Base-by-base conservation (phyloP, 2,113 vertebrate genomes). In the Zosterops lateralis region DNA sequence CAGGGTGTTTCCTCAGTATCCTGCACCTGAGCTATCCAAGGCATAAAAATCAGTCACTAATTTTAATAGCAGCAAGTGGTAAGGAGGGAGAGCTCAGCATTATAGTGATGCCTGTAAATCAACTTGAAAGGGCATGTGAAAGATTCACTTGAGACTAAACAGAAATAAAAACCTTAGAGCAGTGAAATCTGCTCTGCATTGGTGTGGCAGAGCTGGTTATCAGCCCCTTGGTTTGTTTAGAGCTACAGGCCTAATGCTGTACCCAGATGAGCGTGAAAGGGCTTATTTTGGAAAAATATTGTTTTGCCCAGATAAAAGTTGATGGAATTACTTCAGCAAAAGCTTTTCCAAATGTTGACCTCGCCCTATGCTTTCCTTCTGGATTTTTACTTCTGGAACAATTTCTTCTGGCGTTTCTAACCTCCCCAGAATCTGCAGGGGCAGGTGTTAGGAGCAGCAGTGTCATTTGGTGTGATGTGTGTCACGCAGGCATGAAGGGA, bases 151-250 rank as follows among this genome's bases (percentile, higher is more conserved):
- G 85, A 95, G 90, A 87, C 88, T 83, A 64, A 87, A 67, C 38
- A 67, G 97, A 96, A 97, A 96, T 77, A 50, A 88, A 97, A 94
- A 83, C 92, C 58, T 56, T 38, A 19, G 19, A 82, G 66, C 24
- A 28, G 13, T 32, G 53, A 36, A 58, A n/a, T 79, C 19, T 89
- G 60, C 78, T 50, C 24, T 26, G 82, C 81, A 20, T 34, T 72
- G 84, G 65, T 22, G 26, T 77, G 92, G 79, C 92, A 86, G 95
- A 77, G 51, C 57, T 89, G 45, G 25, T 58, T 66, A 13, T 45
- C 45, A 76, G 60, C 48, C 47, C 1, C 0, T 21, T 32, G 1
- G 57, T 68, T 61, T 68, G 36, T 58, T 61, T 14, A 58, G 74
- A 54, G 66, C 45, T 34, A 31, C 13, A 60, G 71, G 50, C 53